Evolutionary conservation across 23 tunicate genomes (phyloP), one percentile per base, ranked within the genome.

Genomic region (Diplosoma virens): DNA sequence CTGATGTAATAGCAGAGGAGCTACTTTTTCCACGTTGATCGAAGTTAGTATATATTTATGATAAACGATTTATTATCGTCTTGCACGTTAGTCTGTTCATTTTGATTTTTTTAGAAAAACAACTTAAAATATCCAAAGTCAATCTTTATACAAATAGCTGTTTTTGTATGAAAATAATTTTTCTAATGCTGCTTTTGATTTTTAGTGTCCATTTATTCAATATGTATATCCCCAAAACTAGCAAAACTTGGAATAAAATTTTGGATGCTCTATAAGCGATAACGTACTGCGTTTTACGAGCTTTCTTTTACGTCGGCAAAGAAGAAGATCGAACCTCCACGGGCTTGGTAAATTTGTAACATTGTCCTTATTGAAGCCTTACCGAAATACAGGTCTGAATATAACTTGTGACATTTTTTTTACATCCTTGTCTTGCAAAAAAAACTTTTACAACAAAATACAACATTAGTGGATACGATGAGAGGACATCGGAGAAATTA

Each of bases 371-470:
- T 20, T 63, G 35, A 11, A 63, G 70, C 36, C 35, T 63, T 63
- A 63, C 35, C 16, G 70, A 63, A 63, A 63, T 25, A 35, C 70
- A 63, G 70, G 35, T 63, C 35, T 63, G 35, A 63, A 63, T 29
- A 35, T 63, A 6, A 63, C 70, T 25, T 63, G 33, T 63, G 35
- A 28, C 70, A 25, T 26, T 63, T 63, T 63, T 63, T 63, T 29
- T 63, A 63, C 70, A 27, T 63, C 70, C 36, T 63, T 63, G 70
- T 28, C 70, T 63, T 63, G 70, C 70, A 27, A 63, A 63, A 63
- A n/a, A 63, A 63, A 63, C 70, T 63, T 63, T 63, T 63, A 11
- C 70, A 63, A 63, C 70, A 63, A 63, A 63, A 63, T 63, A 30
- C 9, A 63, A 63, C 70, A 63, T 63, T 28, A 30, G 70, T 63